phyloP scores from a whole-genome alignment of 2,113 vertebrate genomes.

The Coreoperca whiteheadi region DNA sequence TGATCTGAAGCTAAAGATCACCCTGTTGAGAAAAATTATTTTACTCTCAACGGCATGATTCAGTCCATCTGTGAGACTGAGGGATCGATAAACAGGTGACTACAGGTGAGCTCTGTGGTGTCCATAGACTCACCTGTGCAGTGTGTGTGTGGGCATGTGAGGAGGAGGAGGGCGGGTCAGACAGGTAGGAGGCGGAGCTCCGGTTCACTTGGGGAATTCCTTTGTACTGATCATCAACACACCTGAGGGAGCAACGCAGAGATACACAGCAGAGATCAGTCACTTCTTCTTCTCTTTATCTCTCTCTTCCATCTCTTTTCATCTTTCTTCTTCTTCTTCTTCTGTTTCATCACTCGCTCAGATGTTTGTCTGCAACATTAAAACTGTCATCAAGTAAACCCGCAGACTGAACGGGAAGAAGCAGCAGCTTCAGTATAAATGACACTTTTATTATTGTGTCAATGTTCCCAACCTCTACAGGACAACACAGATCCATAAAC shows the following conservation, averaged over 20 bases:
- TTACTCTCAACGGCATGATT: too few relatives aligned
- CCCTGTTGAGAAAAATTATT: too few relatives aligned
- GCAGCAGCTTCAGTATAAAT: too few relatives aligned
- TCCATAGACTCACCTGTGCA: too few relatives aligned
- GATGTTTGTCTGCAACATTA: not conserved
- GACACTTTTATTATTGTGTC: too few relatives aligned
- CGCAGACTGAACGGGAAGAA: too few relatives aligned
- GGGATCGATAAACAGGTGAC: too few relatives aligned
- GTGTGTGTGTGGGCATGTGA: conserved; percentile 16
- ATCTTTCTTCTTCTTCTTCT: conserved; percentile 6
- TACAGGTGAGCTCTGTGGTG: too few relatives aligned
- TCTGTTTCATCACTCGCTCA: not conserved
- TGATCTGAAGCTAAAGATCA: too few relatives aligned
- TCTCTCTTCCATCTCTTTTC: conserved; percentile 6
- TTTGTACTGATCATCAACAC: conserved; percentile 9
- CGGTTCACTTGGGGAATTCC: conserved; percentile 54
- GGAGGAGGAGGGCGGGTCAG: not conserved
- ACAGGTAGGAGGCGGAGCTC: conserved; percentile 26
- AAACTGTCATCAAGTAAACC: not conserved
- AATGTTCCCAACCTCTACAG: too few relatives aligned
- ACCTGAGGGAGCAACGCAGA: conserved; percentile 10
- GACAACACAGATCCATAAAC: too few relatives aligned
- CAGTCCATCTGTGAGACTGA: not conserved
- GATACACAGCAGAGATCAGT: conserved; percentile 38
- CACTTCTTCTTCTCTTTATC: conserved; percentile 34